Conservation (phyloP, 2,113 vertebrate species). For the Cephalopholis sonnerati region DNA sequence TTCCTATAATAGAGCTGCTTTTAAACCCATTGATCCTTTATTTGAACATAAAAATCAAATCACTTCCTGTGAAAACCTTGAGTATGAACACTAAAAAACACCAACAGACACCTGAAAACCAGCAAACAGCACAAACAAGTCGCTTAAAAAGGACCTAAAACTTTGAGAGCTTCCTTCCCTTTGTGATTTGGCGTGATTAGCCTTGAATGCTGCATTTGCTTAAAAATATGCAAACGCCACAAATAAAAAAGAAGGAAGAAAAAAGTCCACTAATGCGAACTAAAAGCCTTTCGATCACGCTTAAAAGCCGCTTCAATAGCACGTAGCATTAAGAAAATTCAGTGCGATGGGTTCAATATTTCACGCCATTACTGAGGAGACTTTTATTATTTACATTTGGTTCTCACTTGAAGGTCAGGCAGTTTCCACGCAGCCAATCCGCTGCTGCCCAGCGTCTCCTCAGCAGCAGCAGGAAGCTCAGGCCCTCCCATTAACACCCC, state of each 20-base stretch:
- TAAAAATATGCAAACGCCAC: conserved; percentile 38
- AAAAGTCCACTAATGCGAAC: conserved; percentile 31
- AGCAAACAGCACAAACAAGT: conserved; percentile 17
- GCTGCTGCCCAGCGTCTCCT: conserved; percentile 28
- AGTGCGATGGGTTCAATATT: conserved; percentile 26
- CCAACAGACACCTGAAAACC: conserved; percentile 7
- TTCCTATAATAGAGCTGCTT: conserved; percentile 34
- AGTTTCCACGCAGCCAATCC: conserved; percentile 47
- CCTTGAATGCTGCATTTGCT: conserved; percentile 54
- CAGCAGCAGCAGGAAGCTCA: conserved; percentile 65
- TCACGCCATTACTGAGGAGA: conserved; percentile 37
- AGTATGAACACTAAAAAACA: conserved; percentile 14
- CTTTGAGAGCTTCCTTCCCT: conserved; percentile 24
- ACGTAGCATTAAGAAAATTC: conserved; percentile 14
- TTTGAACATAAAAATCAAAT: conserved; percentile 9
- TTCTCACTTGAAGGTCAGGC: conserved; percentile 64
- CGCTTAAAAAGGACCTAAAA: background rate
- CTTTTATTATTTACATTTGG: conserved; percentile 51
- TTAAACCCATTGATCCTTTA: conserved; percentile 14
- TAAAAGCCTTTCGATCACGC: conserved; percentile 66
- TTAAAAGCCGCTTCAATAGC: conserved; percentile 55
- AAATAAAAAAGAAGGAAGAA: conserved; percentile 3
- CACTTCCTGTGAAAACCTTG: conserved; percentile 32
- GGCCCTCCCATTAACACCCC: conserved; percentile 77
- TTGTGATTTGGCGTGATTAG: conserved; percentile 16